Conservation (phyloP, 2,113 vertebrate genomes). For the Pseudorasbora parva region DNA sequence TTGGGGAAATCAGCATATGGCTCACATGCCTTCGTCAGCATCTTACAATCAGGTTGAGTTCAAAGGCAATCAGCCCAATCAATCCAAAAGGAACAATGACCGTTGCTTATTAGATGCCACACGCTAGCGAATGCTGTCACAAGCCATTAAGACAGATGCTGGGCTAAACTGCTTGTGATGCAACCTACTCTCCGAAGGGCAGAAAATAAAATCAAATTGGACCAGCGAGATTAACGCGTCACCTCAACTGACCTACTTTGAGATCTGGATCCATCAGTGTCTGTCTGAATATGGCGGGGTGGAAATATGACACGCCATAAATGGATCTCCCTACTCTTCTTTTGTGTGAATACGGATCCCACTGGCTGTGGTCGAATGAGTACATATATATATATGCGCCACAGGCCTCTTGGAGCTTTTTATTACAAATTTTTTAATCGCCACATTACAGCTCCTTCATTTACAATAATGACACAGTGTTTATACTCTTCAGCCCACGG, state of each 20-base stretch:
- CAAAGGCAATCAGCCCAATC: slow-evolving; percentile 48
- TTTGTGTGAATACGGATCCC: slow-evolving; percentile 39
- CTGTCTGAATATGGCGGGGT: slow-evolving; percentile 57
- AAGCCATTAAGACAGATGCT: slow-evolving; percentile 48
- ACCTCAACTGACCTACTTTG: slow-evolving; percentile 72
- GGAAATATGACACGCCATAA: slow-evolving; percentile 60
- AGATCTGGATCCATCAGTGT: slow-evolving; percentile 55
- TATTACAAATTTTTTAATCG: neutral
- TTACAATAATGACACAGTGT: neutral
- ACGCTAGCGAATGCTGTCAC: slow-evolving; percentile 44
- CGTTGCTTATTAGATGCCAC: slow-evolving; percentile 47
- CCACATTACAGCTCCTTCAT: neutral
- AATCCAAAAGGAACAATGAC: slow-evolving; percentile 42
- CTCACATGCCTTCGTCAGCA: neutral
- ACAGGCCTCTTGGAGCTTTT: neutral
- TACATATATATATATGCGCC: neutral
- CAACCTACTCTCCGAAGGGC: slow-evolving; percentile 31
- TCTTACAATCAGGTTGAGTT: slow-evolving; percentile 41
- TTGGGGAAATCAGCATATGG: slow-evolving; percentile 15
- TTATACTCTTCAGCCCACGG: neutral
- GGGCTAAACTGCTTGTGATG: slow-evolving; percentile 52
- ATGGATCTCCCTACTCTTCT: slow-evolving; percentile 58
- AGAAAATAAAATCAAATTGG: slow-evolving; percentile 22
- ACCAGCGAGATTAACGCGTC: slow-evolving; percentile 61
- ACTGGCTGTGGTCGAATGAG: neutral